phyloP scores from a whole-genome alignment of 1,140 invertebrate species.

The Episyrphus balteatus region DNA sequence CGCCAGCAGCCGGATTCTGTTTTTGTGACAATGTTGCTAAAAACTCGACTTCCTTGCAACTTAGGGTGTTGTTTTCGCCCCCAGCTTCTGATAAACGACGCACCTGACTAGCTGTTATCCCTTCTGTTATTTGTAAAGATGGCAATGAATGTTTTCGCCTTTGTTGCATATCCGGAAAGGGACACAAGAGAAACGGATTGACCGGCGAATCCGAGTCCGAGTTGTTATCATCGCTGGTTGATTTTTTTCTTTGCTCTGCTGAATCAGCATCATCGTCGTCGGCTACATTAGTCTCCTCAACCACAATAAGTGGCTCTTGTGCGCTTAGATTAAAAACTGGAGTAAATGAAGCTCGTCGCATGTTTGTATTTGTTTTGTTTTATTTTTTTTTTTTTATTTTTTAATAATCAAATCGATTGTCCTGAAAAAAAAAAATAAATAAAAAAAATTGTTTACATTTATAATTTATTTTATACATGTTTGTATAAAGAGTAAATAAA shows the following conservation, averaged over 20 bases:
- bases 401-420: too few relatives aligned
- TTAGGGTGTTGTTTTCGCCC: conserved; percentile 53
- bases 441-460: too few relatives aligned
- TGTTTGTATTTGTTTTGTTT: conserved; percentile 22
- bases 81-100: conserved; percentile 64
- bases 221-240: conserved; percentile 21
- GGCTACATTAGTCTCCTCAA: conserved; percentile 56
- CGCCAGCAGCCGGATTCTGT: conserved; percentile 48
- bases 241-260: conserved; percentile 25
- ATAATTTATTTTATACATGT: too few relatives aligned
- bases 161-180: conserved; percentile 53
- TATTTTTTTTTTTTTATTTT: neutral
- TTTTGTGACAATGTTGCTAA: conserved; percentile 45
- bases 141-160: conserved; percentile 68
- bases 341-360: conserved; percentile 41
- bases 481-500: too few relatives aligned
- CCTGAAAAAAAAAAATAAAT: too few relatives aligned
- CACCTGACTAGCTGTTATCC: conserved; percentile 73
- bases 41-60: conserved; percentile 62
- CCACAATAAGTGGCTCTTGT: conserved; percentile 64
- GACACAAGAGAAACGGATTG: conserved; percentile 67
- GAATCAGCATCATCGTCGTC: conserved; percentile 50
- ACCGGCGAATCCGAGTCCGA: conserved; percentile 60
- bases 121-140: conserved; percentile 65
- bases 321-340: conserved; percentile 40